These are phyloP conservation scores for Cottus gobio DNA, from an alignment of 2,113 vertebrate genomes.

Conservation along the genomic window DNA sequence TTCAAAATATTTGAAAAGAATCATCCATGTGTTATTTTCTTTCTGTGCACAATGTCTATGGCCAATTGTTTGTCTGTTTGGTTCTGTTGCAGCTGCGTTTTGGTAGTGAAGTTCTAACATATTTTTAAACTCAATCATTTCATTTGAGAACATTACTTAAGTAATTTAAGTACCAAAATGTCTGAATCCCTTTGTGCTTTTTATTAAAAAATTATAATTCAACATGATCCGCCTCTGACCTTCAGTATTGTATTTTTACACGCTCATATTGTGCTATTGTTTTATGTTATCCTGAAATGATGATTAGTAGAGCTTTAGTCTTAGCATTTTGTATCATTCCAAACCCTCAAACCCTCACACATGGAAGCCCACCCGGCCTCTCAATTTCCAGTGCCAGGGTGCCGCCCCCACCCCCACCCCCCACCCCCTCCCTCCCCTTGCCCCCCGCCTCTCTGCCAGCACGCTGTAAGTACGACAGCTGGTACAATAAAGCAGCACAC, in stretches of 20 bases:
- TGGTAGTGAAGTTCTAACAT: background rate
- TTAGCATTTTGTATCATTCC: background rate
- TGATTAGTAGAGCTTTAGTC: background rate
- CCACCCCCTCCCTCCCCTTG: background rate
- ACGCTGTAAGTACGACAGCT: conserved; percentile 55
- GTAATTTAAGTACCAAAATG: background rate
- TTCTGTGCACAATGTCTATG: background rate
- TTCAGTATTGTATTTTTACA: background rate
- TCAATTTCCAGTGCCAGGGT: conserved; percentile 27
- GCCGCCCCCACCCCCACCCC: too few species aligned
- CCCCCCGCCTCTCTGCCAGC: conserved; percentile 28
- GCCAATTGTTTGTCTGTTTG: background rate
- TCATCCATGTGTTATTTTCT: background rate
- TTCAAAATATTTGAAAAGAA: background rate
- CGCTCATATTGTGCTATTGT: background rate
- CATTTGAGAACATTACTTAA: background rate
- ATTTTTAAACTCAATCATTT: too few species aligned
- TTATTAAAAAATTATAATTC: background rate
- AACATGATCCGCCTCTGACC: background rate
- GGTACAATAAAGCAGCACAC: conserved; percentile 43
- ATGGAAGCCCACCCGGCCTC: background rate
- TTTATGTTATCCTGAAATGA: background rate
- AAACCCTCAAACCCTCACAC: background rate
- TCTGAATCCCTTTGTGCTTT: background rate
- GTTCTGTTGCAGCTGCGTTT: background rate